Percentiles rank a stretch among this genome's conserved stretches.
Evolutionary conservation across 2,888 invertebrate genomes (phyloP).

Genomic region (Panzeria rudis): DNA sequence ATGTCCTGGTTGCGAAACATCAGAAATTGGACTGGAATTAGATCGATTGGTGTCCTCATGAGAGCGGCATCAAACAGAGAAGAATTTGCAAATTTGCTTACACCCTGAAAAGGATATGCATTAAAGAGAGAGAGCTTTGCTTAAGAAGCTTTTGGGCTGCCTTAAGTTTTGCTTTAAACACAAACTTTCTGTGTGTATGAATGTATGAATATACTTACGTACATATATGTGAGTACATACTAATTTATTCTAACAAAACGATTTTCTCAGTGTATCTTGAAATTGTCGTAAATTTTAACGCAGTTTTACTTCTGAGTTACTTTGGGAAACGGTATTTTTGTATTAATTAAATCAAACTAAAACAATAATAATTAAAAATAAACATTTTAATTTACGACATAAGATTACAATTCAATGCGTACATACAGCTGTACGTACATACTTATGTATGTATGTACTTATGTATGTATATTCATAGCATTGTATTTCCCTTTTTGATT

Average conservation of each 20-base stretch:
- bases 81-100: no score
- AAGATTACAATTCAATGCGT: constrained; percentile 55
- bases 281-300: not conserved
- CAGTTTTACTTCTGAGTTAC: not conserved
- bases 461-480: not conserved
- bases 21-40: no score
- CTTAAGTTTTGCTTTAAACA: no score
- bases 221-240: not conserved
- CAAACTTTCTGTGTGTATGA: no score
- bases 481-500: constrained; percentile 39
- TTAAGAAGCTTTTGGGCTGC: no score
- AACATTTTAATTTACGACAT: constrained; percentile 26
- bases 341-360: constrained; percentile 24
- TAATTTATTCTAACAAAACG: not conserved
- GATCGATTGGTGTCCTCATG: no score
- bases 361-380: constrained; percentile 36
- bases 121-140: no score
- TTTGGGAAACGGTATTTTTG: constrained; percentile 36
- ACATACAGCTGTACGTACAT: not conserved
- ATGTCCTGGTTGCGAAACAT: no score
- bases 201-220: not conserved
- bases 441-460: not conserved
- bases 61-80: no score
- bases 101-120: no score
- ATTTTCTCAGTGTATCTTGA: not conserved